Conservation (phyloP, 2,797 vertebrate species). For the Chelonia mydas region DNA sequence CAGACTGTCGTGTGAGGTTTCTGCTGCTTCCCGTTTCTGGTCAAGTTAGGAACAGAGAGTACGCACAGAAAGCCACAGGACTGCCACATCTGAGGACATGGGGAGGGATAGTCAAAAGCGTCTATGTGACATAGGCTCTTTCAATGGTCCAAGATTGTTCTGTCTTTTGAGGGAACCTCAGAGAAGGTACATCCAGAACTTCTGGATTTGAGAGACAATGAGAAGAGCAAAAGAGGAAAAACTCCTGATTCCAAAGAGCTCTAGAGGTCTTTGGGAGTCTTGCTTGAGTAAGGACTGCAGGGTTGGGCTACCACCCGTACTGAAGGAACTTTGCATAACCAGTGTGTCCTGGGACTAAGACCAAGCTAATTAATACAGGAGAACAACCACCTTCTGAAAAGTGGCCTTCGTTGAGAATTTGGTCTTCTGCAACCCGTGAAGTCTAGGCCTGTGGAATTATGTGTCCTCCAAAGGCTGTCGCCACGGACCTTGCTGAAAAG, state of each 20-base stretch:
- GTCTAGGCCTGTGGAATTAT: rapidly evolving
- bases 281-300: not conserved
- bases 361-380: not conserved
- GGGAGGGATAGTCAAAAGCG: not conserved
- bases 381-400: not conserved
- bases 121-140: not conserved
- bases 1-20: not conserved
- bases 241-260: not conserved
- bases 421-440: rapidly evolving
- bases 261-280: not conserved
- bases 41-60: not conserved
- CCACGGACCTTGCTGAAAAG: not conserved
- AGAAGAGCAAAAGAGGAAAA: not conserved
- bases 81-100: not conserved
- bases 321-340: not conserved
- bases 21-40: not conserved
- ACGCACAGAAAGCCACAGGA: not conserved
- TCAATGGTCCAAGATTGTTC: not conserved
- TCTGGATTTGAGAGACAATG: not conserved
- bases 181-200: not conserved
- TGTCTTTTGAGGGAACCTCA: not conserved
- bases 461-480: rapidly evolving
- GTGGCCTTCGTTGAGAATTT: not conserved
- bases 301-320: not conserved
- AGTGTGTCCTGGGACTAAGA: not conserved